A percentile compares a stretch with the other conserved stretches of the same genome.
These are phyloP conservation scores for Troides aeacus DNA, from an alignment of 2,888 invertebrate genomes.

Conservation along the genomic window DNA sequence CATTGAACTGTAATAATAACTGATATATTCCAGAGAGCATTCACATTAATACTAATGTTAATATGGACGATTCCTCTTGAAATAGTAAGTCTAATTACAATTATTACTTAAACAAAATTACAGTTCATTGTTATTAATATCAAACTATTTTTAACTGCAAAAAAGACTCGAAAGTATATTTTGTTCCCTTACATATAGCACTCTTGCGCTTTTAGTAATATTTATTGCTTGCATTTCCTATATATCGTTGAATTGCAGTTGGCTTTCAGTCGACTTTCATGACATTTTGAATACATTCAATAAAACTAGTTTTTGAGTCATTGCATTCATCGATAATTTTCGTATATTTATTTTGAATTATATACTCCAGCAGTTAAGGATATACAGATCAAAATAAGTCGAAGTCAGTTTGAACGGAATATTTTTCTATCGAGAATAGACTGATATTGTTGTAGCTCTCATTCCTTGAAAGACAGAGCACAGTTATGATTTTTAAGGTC, in stretches of 20 bases:
- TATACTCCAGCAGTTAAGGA: too few relatives aligned
- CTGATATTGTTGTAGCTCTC: too few relatives aligned
- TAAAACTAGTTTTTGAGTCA: background rate
- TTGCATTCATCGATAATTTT: background rate
- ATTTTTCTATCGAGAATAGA: too few relatives aligned
- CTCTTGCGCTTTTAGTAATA: constrained; percentile 15
- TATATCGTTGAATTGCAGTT: constrained; percentile 18
- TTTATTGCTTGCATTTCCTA: constrained; percentile 15
- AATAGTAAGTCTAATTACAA: background rate
- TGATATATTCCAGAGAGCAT: background rate
- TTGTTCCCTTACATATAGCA: constrained; percentile 1
- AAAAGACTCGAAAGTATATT: constrained; percentile 5
- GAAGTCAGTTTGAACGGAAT: too few relatives aligned
- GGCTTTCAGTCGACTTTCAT: constrained; percentile 11
- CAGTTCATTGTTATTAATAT: background rate
- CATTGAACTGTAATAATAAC: constrained; percentile 10
- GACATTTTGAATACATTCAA: background rate
- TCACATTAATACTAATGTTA: background rate
- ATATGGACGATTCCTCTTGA: background rate
- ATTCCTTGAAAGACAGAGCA: too few relatives aligned
- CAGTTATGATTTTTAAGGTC: too few relatives aligned
- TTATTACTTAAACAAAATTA: background rate
- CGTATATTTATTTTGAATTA: too few relatives aligned
- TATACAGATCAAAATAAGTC: too few relatives aligned
- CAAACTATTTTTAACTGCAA: constrained; percentile 1